Evolutionary conservation across 2,113 vertebrate species (phyloP), one percentile per base, ranked within the genome.

Genomic region (Turnix velox): DNA sequence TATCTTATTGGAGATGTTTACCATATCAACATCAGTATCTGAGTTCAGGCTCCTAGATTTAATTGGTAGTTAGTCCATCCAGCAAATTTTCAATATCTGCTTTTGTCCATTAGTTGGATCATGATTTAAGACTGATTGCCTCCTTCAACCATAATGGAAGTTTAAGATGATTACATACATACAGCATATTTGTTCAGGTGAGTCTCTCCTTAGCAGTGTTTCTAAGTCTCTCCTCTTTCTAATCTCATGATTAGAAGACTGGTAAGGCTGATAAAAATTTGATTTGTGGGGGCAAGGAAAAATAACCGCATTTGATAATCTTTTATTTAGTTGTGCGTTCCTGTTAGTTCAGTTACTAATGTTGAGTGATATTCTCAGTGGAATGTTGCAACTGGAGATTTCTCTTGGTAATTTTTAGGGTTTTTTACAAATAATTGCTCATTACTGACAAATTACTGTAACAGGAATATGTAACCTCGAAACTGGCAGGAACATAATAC

Each of bases 341-440:
- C 39, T 71, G 8, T 67, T 63, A 89, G 18, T 46, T 35, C 52
- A 84, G 5, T 23, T 74, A 65, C 24, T 76, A 23, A 42, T 39
- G 19, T 22, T 87, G 48, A 89, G 22, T 79, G 75, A 81, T 49
- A 67, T 35, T 61, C 14, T 28, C 30, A 40, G 12, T 78, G 84
- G 20, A 87, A 18, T 46, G 43, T 4, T 55, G 24, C 16, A 82
- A 27, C 5, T 74, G 42, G 35, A 46, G 58, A 51, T 23, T 15
- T 84, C 43, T 78, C 84, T 87, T 67, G 74, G 78, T 89, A 52
- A 81, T 81, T 58, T 92, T 30, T 93, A 77, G 80, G 87, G 87
- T 37, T 57, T 62, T 77, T 77, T 75, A 84, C 74, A 78, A 92
- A 67, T 74, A 89, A 74, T 27, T 81, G 4, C 14, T 63, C 55